Conservation (phyloP, 2,797 vertebrate genomes). For the Eremophila alpestris region DNA sequence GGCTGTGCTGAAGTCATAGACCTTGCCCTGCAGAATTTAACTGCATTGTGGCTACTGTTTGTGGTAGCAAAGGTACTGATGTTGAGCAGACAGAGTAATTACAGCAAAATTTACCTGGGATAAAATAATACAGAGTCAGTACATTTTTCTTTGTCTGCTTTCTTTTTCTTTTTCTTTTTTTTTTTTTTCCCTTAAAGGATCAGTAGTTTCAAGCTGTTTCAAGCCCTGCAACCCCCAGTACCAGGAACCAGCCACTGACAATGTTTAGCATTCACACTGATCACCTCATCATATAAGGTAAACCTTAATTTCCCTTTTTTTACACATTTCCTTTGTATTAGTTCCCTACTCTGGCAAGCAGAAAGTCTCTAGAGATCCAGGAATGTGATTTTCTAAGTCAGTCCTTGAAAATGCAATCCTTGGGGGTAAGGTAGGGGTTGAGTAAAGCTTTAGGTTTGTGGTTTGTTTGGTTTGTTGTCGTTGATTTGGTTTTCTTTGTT, state of each 20-base stretch:
- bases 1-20: background rate
- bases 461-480: background rate
- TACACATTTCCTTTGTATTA: background rate
- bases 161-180: no score
- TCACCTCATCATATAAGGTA: background rate
- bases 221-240: background rate
- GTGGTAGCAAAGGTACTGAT: background rate
- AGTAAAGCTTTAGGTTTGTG: background rate
- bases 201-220: background rate
- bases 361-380: background rate
- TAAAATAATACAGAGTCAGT: background rate
- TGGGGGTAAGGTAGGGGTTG: background rate
- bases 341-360: background rate
- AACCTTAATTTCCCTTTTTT: background rate
- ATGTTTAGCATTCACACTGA: background rate
- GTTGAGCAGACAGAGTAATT: background rate
- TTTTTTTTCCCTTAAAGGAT: background rate
- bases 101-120: background rate
- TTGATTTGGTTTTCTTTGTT: background rate
- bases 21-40: background rate
- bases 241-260: background rate
- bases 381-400: background rate
- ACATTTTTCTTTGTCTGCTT: accelerated
- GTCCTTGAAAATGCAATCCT: background rate
- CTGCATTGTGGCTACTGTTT: background rate